A percentile compares a stretch with the other conserved stretches of the same genome.
Evolutionary conservation across 2,888 invertebrate genomes (phyloP).

Genomic region (Sisyra terminalis): DNA sequence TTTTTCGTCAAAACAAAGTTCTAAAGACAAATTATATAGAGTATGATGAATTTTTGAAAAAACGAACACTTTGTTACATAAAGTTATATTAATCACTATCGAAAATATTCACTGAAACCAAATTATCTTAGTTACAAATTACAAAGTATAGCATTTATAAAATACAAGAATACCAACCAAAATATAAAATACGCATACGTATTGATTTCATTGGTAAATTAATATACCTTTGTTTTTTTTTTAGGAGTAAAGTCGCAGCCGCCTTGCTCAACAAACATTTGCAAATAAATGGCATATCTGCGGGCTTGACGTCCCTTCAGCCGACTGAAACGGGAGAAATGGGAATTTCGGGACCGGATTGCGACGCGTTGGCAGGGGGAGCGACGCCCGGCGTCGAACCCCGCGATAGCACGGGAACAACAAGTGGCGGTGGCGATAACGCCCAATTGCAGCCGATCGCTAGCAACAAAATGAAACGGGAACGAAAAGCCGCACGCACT

Average conservation of each 20-base stretch:
- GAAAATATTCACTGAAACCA: no score
- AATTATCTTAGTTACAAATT: no score
- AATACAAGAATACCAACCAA: no score
- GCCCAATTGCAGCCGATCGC: constrained; percentile 58
- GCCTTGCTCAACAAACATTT: constrained; percentile 74
- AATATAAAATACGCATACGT: no score
- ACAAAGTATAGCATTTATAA: no score
- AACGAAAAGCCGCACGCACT: constrained; percentile 82
- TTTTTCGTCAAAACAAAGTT: no score
- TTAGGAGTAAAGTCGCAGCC: constrained; percentile 80
- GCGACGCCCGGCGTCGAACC: constrained; percentile 28
- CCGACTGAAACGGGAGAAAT: constrained; percentile 21
- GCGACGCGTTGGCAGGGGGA: constrained; percentile 23
- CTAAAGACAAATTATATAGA: no score
- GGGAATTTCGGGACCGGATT: constrained; percentile 11
- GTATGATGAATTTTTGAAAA: no score
- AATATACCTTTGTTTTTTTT: no score
- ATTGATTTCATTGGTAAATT: no score
- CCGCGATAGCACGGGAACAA: constrained; percentile 14
- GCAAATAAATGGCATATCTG: constrained; percentile 76
- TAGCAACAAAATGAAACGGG: constrained; percentile 75
- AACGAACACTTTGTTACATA: no score
- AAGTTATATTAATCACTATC: no score
- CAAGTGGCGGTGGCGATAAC: constrained; percentile 36
- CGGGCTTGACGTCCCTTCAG: constrained; percentile 34